phyloP scores from a whole-genome alignment of 2,797 vertebrate genomes.

The Thaleichthys pacificus region DNA sequence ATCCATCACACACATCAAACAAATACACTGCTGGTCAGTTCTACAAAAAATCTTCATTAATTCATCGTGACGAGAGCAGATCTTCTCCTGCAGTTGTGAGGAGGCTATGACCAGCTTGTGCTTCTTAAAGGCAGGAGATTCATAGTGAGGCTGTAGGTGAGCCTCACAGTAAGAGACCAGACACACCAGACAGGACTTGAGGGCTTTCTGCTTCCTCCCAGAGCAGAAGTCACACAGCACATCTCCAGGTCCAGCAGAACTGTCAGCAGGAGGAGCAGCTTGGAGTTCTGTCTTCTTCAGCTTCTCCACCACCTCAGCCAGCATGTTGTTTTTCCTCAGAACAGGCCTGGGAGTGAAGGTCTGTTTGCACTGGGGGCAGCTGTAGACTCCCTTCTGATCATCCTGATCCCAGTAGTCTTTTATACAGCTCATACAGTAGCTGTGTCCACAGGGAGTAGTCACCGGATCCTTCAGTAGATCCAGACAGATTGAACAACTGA shows the following conservation, averaged over 20 bases:
- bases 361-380: too few species aligned
- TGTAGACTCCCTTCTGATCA: too few species aligned
- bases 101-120: conserved; percentile 14
- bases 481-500: conserved; percentile 33
- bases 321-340: background rate
- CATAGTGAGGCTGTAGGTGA: too few species aligned
- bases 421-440: too few species aligned
- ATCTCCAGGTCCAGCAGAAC: conserved; percentile 12
- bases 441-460: conserved; percentile 7
- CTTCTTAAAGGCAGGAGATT: conserved; percentile 4
- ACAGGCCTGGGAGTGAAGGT: too few species aligned
- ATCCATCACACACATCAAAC: conserved; percentile 23
- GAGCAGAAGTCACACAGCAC: too few species aligned
- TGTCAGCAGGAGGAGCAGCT: background rate
- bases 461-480: conserved; percentile 36
- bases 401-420: too few species aligned
- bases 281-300: conserved; percentile 18
- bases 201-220: too few species aligned
- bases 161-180: too few species aligned
- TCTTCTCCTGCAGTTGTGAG: conserved; percentile 1
- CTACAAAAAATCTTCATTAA: conserved; percentile 2
- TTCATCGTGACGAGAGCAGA: conserved; percentile 9
- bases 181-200: too few species aligned
- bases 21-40: conserved; percentile 17
- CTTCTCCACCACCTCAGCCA: conserved; percentile 11